Conservation (phyloP, 2,797 vertebrate species). For the Hozukius guyotensis region DNA sequence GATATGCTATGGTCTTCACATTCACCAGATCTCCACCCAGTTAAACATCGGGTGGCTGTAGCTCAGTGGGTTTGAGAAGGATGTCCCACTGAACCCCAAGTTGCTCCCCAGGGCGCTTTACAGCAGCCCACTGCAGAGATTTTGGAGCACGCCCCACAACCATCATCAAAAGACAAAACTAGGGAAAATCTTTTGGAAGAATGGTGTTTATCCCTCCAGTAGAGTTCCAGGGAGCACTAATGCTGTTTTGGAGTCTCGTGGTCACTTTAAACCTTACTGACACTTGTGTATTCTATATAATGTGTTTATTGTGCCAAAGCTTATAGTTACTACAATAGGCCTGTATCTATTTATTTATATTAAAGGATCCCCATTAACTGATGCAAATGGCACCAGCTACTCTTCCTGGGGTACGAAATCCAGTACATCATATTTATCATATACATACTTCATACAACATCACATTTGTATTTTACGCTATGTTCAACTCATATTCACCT, state of each 20-base stretch:
- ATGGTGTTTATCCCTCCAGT: neutral
- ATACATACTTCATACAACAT: no score
- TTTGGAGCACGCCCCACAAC: neutral
- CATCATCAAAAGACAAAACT: neutral
- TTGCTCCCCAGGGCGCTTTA: no score
- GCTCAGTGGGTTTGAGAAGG: no score
- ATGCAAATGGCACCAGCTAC: no score
- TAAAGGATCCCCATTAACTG: no score
- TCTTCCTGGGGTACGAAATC: no score
- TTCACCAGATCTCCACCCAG: neutral
- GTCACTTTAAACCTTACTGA: neutral
- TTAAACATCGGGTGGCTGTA: neutral
- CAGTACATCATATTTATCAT: no score
- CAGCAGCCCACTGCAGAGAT: no score
- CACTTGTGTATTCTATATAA: neutral
- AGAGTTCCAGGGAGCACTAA: neutral
- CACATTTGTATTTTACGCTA: no score
- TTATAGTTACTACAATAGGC: neutral
- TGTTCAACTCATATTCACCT: no score
- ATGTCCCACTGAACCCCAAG: neutral
- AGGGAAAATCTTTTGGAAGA: neutral
- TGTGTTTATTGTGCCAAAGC: neutral
- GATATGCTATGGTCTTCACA: neutral
- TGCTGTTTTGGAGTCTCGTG: neutral
- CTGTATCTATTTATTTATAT: neutral